A percentile compares a stretch with the other conserved stretches of the same genome.
These are phyloP conservation scores for Alviniconcha marisindica DNA, from an alignment of 1,140 invertebrate species.

Conservation along the genomic window DNA sequence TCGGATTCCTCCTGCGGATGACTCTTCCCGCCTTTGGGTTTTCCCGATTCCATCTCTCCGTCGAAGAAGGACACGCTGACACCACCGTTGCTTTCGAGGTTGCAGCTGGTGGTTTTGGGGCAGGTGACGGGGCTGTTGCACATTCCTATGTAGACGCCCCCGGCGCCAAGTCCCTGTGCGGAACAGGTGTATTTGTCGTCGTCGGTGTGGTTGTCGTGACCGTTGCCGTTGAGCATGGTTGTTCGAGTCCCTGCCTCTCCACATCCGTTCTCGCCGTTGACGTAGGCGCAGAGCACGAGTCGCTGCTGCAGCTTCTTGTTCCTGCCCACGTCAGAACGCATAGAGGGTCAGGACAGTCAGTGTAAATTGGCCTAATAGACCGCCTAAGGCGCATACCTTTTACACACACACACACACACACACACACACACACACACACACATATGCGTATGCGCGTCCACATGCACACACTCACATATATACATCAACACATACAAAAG, in stretches of 20 bases:
- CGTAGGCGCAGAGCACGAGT: slow-evolving; percentile 53
- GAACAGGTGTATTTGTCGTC: slow-evolving; percentile 19
- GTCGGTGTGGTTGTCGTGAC: slow-evolving; percentile 41
- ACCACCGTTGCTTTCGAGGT: neutral
- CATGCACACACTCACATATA: too few species aligned
- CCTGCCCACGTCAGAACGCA: slow-evolving; percentile 46
- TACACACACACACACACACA: too few species aligned
- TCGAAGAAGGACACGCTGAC: neutral
- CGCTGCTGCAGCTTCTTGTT: slow-evolving; percentile 50
- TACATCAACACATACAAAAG: neutral
- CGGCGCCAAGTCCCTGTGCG: slow-evolving; percentile 23
- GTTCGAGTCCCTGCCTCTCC: slow-evolving; percentile 43
- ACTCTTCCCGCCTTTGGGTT: too few species aligned
- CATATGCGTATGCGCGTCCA: too few species aligned
- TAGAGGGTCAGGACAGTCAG: too few species aligned
- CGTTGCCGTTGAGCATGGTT: slow-evolving; percentile 44
- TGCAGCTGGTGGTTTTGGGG: neutral
- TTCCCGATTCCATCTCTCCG: neutral
- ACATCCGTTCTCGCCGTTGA: slow-evolving; percentile 51
- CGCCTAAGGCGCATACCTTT: too few species aligned
- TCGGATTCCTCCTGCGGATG: too few species aligned
- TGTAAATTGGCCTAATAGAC: too few species aligned
- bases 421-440: slow-evolving; percentile 3
- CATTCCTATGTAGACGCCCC: slow-evolving; percentile 31
- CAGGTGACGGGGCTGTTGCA: neutral